Percentiles rank a stretch among this genome's conserved stretches.
phyloP scores from a whole-genome alignment of 2,888 invertebrate genomes.

The Steinernema hermaphroditum region DNA sequence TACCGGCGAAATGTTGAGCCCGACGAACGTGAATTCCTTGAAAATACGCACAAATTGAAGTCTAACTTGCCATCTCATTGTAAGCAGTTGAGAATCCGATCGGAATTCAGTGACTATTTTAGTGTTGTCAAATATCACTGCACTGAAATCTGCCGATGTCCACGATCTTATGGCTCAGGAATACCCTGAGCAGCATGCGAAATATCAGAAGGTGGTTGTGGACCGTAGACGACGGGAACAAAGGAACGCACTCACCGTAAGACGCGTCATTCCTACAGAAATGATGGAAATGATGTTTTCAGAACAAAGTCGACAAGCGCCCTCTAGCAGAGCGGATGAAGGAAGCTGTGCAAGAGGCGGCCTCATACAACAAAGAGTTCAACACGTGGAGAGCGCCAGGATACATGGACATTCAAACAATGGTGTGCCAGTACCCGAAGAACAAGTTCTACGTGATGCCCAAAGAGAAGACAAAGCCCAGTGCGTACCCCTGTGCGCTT shows the following conservation, averaged over 20 bases:
- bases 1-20: constrained; percentile 72
- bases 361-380: constrained; percentile 75
- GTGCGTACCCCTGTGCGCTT: constrained; percentile 82
- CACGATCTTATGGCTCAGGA: constrained; percentile 92
- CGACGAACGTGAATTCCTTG: constrained; percentile 87
- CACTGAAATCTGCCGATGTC: constrained; percentile 73
- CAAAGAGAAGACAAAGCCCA: constrained; percentile 37
- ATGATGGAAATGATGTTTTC: constrained; percentile 16
- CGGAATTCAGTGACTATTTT: constrained; percentile 30
- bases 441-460: constrained; percentile 39
- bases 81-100: not conserved
- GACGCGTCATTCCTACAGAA: not conserved
- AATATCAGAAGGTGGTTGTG: constrained; percentile 45
- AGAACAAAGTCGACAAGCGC: constrained; percentile 62
- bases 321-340: constrained; percentile 75
- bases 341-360: constrained; percentile 79
- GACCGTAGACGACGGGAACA: constrained; percentile 65
- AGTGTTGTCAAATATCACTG: constrained; percentile 60
- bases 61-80: constrained; percentile 43
- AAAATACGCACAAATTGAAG: constrained; percentile 54
- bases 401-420: constrained; percentile 68
- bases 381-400: constrained; percentile 74
- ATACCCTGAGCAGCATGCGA: constrained; percentile 88
- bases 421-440: constrained; percentile 37
- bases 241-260: not conserved